Percentiles rank a stretch among this genome's conserved stretches.
Conservation (phyloP, 2,113 vertebrate species). For the Zapornia atra region DNA sequence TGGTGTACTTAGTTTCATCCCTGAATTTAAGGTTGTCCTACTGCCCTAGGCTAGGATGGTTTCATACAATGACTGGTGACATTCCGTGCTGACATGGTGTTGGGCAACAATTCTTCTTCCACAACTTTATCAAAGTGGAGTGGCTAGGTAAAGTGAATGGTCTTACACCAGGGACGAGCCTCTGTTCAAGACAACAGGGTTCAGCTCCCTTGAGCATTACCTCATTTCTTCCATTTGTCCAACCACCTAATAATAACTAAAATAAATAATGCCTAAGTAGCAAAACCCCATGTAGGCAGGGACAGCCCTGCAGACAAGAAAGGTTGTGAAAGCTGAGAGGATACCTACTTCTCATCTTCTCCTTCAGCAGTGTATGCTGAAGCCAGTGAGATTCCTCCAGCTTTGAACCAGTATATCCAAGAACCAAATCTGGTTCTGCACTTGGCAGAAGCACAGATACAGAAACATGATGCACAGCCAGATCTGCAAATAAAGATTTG, state of each 20-base stretch:
- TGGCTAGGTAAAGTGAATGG: neutral
- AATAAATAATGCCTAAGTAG: neutral
- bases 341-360: neutral
- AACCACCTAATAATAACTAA: neutral
- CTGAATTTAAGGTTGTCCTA: neutral
- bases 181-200: neutral
- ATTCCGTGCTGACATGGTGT: neutral
- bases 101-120: neutral
- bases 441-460: conserved; percentile 47
- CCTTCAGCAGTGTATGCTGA: neutral
- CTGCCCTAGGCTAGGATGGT: neutral
- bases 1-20: neutral
- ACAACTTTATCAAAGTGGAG: neutral
- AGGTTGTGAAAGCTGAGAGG: neutral
- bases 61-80: neutral
- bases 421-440: conserved; percentile 41
- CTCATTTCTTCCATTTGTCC: neutral
- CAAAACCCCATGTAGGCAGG: neutral
- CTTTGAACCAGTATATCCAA: conserved; percentile 12
- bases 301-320: neutral
- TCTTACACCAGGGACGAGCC: neutral
- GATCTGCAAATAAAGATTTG: conserved; percentile 62
- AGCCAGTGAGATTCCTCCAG: conserved; percentile 20
- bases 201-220: neutral
- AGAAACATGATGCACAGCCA: conserved; percentile 53